Percentiles rank a stretch among this genome's conserved stretches.
phyloP scores from a whole-genome alignment of 2,797 vertebrate species.

The Phoebastria nigripes region DNA sequence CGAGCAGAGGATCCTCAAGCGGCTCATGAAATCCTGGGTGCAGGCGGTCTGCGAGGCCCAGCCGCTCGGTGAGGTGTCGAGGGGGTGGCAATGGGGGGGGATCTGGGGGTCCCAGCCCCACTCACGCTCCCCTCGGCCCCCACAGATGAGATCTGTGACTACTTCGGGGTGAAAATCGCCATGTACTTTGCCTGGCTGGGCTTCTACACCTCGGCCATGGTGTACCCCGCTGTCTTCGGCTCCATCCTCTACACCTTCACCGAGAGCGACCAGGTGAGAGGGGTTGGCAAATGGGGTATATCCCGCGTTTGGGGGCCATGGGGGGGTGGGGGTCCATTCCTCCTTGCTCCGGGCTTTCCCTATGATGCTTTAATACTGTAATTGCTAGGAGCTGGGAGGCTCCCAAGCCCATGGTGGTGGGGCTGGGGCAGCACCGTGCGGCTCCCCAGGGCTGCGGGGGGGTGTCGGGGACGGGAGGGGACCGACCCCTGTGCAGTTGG shows the following conservation, averaged over 20 bases:
- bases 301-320: fast-evolving
- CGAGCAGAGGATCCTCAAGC: conserved; percentile 91
- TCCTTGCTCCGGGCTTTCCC: neutral
- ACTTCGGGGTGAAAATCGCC: conserved; percentile 96
- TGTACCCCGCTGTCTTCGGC: conserved; percentile 94
- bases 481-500: neutral
- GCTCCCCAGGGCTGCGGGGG: fast-evolving
- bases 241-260: conserved; percentile 94
- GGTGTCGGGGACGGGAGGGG: neutral
- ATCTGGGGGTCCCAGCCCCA: fast-evolving
- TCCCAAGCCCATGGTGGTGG: fast-evolving
- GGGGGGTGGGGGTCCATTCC: neutral
- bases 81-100: fast-evolving
- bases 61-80: conserved; percentile 79
- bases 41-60: conserved; percentile 95
- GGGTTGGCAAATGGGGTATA: neutral
- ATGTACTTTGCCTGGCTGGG: conserved; percentile 99
- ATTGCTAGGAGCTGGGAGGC: neutral
- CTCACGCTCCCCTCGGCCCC: fast-evolving
- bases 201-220: conserved; percentile 96
- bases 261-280: conserved; percentile 89
- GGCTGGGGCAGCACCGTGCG: fast-evolving
- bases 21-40: conserved; percentile 97
- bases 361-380: neutral
- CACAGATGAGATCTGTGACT: conserved; percentile 96